These are phyloP conservation scores for Philypnodon macrostomus DNA, from an alignment of 2,797 vertebrate species.

Conservation along the genomic window DNA sequence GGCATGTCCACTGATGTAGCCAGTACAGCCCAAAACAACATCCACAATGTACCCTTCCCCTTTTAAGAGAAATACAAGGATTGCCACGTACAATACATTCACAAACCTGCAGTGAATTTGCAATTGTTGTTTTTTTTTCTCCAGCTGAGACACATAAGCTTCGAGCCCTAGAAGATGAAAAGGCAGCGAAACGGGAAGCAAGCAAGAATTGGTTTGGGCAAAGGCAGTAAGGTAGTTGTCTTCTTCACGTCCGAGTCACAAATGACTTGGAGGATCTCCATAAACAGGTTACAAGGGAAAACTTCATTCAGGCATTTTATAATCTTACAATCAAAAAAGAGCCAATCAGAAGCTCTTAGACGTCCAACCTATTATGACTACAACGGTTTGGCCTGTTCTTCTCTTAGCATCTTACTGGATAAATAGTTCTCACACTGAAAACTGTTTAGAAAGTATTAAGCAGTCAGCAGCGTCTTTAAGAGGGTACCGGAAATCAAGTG, in stretches of 20 bases:
- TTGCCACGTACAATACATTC: conserved; percentile 75
- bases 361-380: conserved; percentile 33
- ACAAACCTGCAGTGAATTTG: conserved; percentile 58
- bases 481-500: conserved; percentile 36
- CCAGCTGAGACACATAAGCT: conserved; percentile 49
- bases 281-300: conserved; percentile 33
- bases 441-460: conserved; percentile 20
- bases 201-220: conserved; percentile 55
- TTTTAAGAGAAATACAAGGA: conserved; percentile 54
- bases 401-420: conserved; percentile 40
- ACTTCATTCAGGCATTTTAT: conserved; percentile 38
- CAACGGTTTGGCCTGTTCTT: conserved; percentile 35
- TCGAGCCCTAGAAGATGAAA: conserved; percentile 53
- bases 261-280: conserved; percentile 54
- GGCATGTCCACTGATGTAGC: conserved; percentile 43
- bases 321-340: conserved; percentile 57
- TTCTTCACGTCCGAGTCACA: conserved; percentile 45
- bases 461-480: conserved; percentile 36
- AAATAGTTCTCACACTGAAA: conserved; percentile 22
- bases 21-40: conserved; percentile 52
- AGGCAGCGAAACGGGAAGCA: conserved; percentile 65
- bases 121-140: conserved; percentile 43
- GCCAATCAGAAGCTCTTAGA: conserved; percentile 38
- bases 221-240: conserved; percentile 62
- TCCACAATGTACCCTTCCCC: conserved; percentile 36